Evolutionary conservation across 2,797 vertebrate species (phyloP), one percentile per base, ranked within the genome.

Genomic region (Acipenser oxyrinchus): DNA sequence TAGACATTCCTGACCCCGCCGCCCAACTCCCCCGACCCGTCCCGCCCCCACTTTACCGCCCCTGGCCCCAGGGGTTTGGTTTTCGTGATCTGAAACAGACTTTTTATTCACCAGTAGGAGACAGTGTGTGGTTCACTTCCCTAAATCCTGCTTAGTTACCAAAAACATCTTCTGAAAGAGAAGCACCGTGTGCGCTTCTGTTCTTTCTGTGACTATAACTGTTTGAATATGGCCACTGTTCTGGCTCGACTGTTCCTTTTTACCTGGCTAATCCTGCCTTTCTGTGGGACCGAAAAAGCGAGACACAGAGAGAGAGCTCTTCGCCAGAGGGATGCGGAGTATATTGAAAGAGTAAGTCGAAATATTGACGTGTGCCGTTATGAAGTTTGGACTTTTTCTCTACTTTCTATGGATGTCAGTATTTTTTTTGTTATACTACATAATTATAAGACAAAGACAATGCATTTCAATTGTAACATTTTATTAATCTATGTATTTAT

Each of bases 251-350:
- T 87, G 77, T 77, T 91, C 75, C 70, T 91, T 3, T 72, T 90
- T 58, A 60, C 75, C 75, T 86, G 83, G 70, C 50, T 90, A 74
- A 74, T 81, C 60, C 71, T 84, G 4, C 81, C 86, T 49, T 83
- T 88, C 8, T 76, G 76, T 51, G 81, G 78, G 62, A 80, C 81
- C 71, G 90, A 92, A 74, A 87, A 86, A 80, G 81, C 84, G 75
- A 89, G 84, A 80, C 85, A 68, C 68, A 83, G 88, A 75, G 82
- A 68, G 68, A 83, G 88, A 76, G 82, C 81, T 62, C 83, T 85
- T 75, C 84, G 89, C 68, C 79, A 79, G 64, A 90, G 89, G 77
- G 90, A 90, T 75, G 85, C 84, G 59, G 89, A 90, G 49, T 81
- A 75, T 53, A 48, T 77, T 0, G 89, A 91, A 52, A 89, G 86